Conservation (phyloP, 2,888 invertebrate species). For the Octodonta nipae region DNA sequence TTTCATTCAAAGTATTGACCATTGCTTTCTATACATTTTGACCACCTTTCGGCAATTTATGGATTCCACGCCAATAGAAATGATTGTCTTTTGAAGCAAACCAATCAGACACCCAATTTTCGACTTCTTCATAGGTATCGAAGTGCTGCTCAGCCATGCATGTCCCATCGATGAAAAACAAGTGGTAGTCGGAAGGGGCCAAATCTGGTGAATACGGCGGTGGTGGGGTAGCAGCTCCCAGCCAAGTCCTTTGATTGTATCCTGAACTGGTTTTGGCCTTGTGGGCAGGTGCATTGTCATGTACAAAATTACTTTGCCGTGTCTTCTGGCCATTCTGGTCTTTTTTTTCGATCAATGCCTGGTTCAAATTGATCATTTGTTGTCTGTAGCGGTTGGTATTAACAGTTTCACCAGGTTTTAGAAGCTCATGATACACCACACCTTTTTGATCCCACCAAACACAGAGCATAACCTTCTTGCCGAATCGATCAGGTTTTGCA, state of each 20-base stretch:
- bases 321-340: constrained; percentile 7
- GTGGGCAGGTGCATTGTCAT: constrained; percentile 13
- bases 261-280: constrained; percentile 10
- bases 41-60: constrained; percentile 1
- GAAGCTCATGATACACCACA: constrained; percentile 12
- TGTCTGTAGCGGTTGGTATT: constrained; percentile 4
- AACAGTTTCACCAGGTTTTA: constrained; percentile 4
- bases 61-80: too few relatives aligned
- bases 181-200: constrained; percentile 13
- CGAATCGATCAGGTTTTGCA: constrained; percentile 12
- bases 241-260: constrained; percentile 9
- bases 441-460: constrained; percentile 7
- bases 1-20: neutral
- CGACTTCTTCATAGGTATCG: too few relatives aligned
- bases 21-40: neutral
- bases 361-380: constrained; percentile 5
- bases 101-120: too few relatives aligned
- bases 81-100: too few relatives aligned
- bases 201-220: constrained; percentile 15
- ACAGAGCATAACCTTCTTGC: constrained; percentile 13
- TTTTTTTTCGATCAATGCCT: constrained; percentile 4
- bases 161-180: constrained; percentile 4
- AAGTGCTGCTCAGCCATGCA: constrained; percentile 12
- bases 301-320: constrained; percentile 13
- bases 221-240: constrained; percentile 11